Evolutionary conservation across 30 jellyfish, hydroid and myxozoan species (phyloP), one percentile per base, ranked within the genome.

Genomic region (Catostylus mosaicus): DNA sequence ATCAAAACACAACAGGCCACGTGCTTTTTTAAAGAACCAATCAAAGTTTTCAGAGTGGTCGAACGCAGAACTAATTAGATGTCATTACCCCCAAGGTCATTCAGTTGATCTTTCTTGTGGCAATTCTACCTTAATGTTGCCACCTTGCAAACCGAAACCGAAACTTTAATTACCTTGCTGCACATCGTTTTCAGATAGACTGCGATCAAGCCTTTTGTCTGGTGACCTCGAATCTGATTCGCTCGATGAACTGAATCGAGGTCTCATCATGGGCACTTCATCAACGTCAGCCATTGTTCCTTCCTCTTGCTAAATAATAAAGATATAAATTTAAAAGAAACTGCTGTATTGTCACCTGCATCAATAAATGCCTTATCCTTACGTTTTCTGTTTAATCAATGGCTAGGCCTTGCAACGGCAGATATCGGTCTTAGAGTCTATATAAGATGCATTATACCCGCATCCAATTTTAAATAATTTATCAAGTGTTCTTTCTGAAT

Each of bases 211-310:
- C 20, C 6, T 36, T 26, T 68, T 36, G 8, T 68, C 80, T 22
- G 2, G 14, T 26, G 64, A 7, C 40, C 26, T 36, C 12, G 61
- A 22, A 30, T 38, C 80, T 34, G 80, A 6, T 68, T 45, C 80
- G 26, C 80, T 68, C 20, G 31, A 7, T 23, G 80, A 22, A 46
- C 64, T 12, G 80, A 3, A n/a, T n/a, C n/a, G 35, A 30, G 30
- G 31, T 36, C 35, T 54, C 62, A 35, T 73, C 36, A 40, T 48
- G 20, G 87, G 87, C 66, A 75, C 18, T 50, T 59, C 87, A 23
- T 56, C 87, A 66, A 26, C 30, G 0, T 35, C 77, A 20, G 87
- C 77, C 87, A 75, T 75, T 37, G 20, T 57, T 35, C 32, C 9
- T 24, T 2, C 22, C 19, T 18, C 26, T 1, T 7, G 3, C n/a